Conservation (phyloP, 2,797 vertebrate species). For the Halcyon badia region DNA sequence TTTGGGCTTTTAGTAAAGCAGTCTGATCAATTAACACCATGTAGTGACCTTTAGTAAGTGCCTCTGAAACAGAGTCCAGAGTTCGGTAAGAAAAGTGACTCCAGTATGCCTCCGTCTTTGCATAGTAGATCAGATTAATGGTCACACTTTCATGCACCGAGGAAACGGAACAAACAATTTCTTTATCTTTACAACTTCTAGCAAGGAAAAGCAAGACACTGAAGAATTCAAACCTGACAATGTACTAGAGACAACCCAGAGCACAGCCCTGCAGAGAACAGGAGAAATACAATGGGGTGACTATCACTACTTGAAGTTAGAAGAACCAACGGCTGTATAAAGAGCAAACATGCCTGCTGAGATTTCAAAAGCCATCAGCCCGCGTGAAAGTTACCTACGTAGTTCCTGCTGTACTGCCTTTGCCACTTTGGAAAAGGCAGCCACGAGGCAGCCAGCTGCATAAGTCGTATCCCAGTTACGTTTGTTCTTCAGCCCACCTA, state of each 20-base stretch:
- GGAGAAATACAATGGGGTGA: not conserved
- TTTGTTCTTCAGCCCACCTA: not conserved
- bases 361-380: not conserved
- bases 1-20: not conserved
- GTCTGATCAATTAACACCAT: not conserved
- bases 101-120: not conserved
- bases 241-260: not conserved
- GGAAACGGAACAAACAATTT: not conserved
- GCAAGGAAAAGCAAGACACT: not conserved
- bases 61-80: slow-evolving; percentile 8
- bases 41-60: not conserved
- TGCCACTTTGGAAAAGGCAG: not conserved
- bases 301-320: not conserved
- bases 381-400: accelerated
- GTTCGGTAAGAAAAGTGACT: not conserved
- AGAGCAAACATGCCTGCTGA: not conserved
- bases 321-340: not conserved
- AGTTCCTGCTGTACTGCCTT: not conserved
- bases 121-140: not conserved
- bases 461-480: not conserved
- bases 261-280: not conserved
- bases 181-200: not conserved
- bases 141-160: not conserved
- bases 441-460: accelerated
- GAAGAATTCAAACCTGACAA: not conserved